A percentile compares a stretch with the other conserved stretches of the same genome.
Evolutionary conservation across 2,797 vertebrate genomes (phyloP).

Genomic region (Siniperca undulata): DNA sequence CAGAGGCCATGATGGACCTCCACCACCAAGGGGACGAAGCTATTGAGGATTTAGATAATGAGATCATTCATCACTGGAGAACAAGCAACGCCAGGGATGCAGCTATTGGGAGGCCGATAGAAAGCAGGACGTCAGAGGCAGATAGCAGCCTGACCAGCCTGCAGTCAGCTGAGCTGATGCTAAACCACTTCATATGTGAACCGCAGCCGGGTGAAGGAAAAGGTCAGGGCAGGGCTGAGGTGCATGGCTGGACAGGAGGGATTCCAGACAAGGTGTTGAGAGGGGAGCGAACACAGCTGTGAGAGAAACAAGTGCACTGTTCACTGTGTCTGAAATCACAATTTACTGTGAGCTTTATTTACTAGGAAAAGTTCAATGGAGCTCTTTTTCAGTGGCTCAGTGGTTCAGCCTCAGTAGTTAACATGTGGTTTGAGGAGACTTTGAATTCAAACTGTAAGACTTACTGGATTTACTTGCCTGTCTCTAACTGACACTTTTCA

Average conservation of each 20-base stretch:
- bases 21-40: conserved; percentile 59
- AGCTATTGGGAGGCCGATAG: conserved; percentile 32
- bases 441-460: conserved; percentile 17
- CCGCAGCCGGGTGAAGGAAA: conserved; percentile 47
- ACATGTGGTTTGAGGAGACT: background rate
- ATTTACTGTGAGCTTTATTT: conserved; percentile 5
- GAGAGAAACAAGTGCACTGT: conserved; percentile 39
- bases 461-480: conserved; percentile 6
- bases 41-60: conserved; percentile 70
- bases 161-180: conserved; percentile 80
- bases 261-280: conserved; percentile 74
- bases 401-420: background rate
- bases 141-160: conserved; percentile 61
- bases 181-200: conserved; percentile 78
- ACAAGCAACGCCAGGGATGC: conserved; percentile 51
- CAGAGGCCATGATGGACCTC: conserved; percentile 80
- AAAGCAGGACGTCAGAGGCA: conserved; percentile 40
- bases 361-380: background rate
- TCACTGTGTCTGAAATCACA: conserved; percentile 10
- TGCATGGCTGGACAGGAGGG: conserved; percentile 65
- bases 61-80: conserved; percentile 82
- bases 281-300: conserved; percentile 83
- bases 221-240: conserved; percentile 48
- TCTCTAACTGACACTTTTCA: conserved; percentile 1
- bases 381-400: background rate